phyloP scores from a whole-genome alignment of 2,888 invertebrate species.

The Eupithecia abbreviata region DNA sequence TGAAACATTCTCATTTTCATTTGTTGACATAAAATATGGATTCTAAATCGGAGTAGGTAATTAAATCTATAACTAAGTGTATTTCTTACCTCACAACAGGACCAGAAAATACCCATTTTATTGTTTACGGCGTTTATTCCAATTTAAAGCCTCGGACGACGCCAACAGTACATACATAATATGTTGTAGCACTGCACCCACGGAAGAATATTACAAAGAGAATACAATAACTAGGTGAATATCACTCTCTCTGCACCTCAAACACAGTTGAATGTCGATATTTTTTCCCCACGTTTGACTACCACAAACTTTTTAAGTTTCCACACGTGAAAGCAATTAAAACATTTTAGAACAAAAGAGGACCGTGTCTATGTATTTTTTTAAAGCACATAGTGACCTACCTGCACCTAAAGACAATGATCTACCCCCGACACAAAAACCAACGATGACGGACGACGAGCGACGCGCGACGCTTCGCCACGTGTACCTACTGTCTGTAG shows the following conservation, averaged over 20 bases:
- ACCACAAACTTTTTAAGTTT: not conserved
- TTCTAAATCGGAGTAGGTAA: too few species aligned
- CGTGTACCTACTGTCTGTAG: too few species aligned
- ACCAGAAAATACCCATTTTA: conserved; percentile 52
- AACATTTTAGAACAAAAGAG: not conserved
- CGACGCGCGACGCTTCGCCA: too few species aligned
- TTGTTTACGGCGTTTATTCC: not conserved
- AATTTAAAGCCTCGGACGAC: not conserved
- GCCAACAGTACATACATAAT: not conserved
- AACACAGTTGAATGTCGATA: not conserved
- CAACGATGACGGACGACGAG: too few species aligned
- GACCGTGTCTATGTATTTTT: not conserved
- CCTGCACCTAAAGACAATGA: not conserved
- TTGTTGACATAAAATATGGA: too few species aligned
- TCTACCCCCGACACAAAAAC: not conserved
- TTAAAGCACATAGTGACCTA: not conserved
- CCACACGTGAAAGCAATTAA: not conserved
- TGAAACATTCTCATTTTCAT: too few species aligned
- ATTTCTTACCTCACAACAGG: conserved; percentile 47
- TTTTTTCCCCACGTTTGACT: not conserved
- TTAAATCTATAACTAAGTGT: not conserved
- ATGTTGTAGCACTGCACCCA: not conserved
- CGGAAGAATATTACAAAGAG: too few species aligned
- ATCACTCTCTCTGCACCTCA: not conserved
- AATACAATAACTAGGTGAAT: too few species aligned